Conservation (phyloP, 2,113 vertebrate genomes). For the Ptychochromis oligacanthus region DNA sequence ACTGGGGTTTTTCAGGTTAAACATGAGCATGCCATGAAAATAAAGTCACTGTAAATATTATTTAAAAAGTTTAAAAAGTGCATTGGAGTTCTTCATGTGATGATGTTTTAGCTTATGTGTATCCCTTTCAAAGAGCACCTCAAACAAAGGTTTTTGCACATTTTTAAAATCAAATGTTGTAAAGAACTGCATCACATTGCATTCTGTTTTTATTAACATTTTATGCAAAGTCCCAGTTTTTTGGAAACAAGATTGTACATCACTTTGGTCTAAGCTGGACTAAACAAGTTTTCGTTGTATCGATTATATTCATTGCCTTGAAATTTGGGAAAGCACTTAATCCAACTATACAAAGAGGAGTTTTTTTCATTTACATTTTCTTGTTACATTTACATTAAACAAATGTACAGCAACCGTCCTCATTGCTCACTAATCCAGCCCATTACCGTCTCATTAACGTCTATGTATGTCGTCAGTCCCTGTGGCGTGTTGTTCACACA, state of each 20-base stretch:
- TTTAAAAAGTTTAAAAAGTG: neutral
- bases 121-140: neutral
- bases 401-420: neutral
- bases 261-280: neutral
- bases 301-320: neutral
- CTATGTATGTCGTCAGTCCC: slow-evolving; percentile 74
- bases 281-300: neutral
- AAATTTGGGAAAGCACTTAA: neutral
- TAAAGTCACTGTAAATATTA: neutral
- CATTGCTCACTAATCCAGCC: slow-evolving; percentile 11
- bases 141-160: neutral
- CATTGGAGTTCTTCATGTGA: no score
- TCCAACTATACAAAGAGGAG: neutral
- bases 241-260: neutral
- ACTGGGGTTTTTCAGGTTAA: neutral
- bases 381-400: neutral
- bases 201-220: neutral
- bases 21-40: neutral
- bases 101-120: neutral
- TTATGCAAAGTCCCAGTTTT: no score
- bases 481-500: slow-evolving; percentile 77
- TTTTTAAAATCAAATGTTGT: neutral
- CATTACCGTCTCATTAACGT: slow-evolving; percentile 48
- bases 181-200: neutral
- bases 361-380: neutral